Evolutionary conservation across 1,140 invertebrate genomes (phyloP).

Genomic region (Hycleus phaleratus): DNA sequence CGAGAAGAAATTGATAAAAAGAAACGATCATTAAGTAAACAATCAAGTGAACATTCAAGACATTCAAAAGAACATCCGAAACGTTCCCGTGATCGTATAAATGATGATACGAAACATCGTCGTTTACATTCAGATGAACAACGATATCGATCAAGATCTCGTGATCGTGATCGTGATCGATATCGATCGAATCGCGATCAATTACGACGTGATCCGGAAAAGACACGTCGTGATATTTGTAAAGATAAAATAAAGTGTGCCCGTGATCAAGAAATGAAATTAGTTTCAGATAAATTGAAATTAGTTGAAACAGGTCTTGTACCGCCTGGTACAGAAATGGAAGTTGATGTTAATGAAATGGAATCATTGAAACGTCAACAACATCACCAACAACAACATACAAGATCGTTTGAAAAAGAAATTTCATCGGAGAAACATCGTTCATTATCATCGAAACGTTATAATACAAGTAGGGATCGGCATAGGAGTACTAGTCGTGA

Average conservation of each 20-base stretch:
- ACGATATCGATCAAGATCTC: background rate
- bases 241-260: constrained; percentile 35
- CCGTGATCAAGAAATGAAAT: constrained; percentile 33
- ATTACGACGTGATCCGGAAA: constrained; percentile 35
- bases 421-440: background rate
- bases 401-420: background rate
- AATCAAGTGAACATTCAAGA: constrained; percentile 1
- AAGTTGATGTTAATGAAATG: constrained; percentile 23
- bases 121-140: background rate
- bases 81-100: background rate
- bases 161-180: background rate
- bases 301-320: constrained; percentile 38
- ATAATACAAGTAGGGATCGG: too few species aligned
- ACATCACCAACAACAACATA: background rate
- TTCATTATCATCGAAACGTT: too few species aligned
- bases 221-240: constrained; percentile 36
- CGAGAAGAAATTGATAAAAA: too few species aligned
- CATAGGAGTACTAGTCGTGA: background rate
- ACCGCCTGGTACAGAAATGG: constrained; percentile 40
- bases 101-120: background rate
- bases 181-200: background rate
- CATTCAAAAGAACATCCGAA: background rate
- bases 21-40: background rate
- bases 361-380: background rate
- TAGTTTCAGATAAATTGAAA: constrained; percentile 31